Evolutionary conservation across 2,888 invertebrate species (phyloP), one percentile per base, ranked within the genome.

Genomic region (Pristionchus entomophagus): DNA sequence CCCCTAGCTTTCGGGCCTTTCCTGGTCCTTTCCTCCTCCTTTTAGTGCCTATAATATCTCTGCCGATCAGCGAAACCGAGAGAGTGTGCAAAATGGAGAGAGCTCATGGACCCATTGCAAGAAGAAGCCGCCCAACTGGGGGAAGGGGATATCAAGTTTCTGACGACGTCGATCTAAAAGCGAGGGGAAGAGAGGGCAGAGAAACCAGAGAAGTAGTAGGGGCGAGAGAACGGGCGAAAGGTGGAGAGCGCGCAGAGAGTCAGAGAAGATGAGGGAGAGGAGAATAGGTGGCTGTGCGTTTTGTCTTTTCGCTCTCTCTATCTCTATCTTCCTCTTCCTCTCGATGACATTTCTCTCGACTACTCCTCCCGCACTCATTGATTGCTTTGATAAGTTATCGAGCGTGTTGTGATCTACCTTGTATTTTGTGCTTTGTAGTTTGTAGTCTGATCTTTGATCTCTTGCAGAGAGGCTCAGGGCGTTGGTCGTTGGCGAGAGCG

Each of bases 261-360:
- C n/a, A n/a, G 65, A 65, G 65, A 35, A 35, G 35, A 56, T 22
- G 56, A 56, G 56, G n/a, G 32, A 65, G 32, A 32, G 59, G 17
- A 29, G 38, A 69, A 41, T n/a, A 69, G 62, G 29, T 32, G 62
- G 62, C n/a, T 45, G 69, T n/a, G 69, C 69, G 69, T 69, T 69
- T 69, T 49, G 35, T 81, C 81, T 81, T 81, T 38, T 81, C 78
- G n/a, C 45, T 77, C 77, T 65, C 65, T 65, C 32, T 65, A 32
- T 69, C 19, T 69, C 69, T 41, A 22, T 62, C 62, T 62, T n/a
- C n/a, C 56, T 59, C n/a, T n/a, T n/a, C n/a, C 56, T 22, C 8
- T 22, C 56, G 29, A 62, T 62, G 69, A 69, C 69, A 69, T 69
- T 69, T 69, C 32, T 56, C n/a, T 10, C 69, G 17, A 35, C 19